phyloP scores from a whole-genome alignment of 2,797 vertebrate genomes.

The Hirundo rustica region DNA sequence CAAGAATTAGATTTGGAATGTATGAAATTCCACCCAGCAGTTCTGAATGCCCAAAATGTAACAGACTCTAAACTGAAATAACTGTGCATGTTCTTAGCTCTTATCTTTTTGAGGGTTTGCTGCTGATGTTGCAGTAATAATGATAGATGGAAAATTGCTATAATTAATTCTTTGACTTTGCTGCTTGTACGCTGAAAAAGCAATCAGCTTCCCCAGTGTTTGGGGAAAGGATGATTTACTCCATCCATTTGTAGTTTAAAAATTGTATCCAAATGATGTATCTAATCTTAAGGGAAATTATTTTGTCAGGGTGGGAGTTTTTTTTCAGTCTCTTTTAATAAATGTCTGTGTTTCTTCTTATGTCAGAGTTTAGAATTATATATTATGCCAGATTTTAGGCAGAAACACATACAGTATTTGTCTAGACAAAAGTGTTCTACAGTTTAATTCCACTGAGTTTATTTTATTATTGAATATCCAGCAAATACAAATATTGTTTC shows the following conservation, averaged over 20 bases:
- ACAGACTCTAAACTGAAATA: not conserved
- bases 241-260: not conserved
- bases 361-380: not conserved
- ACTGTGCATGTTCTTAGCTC: not conserved
- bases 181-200: not conserved
- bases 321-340: not conserved
- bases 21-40: not conserved
- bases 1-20: not conserved
- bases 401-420: not conserved
- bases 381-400: not conserved
- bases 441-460: not conserved
- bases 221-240: not conserved
- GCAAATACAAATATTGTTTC: not conserved
- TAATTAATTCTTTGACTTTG: not conserved
- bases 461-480: not conserved
- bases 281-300: not conserved
- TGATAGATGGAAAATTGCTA: not conserved
- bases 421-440: not conserved
- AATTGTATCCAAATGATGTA: not conserved
- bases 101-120: not conserved
- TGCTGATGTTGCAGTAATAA: not conserved
- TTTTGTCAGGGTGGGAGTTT: fast-evolving
- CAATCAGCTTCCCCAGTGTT: not conserved
- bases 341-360: not conserved
- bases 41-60: not conserved